phyloP scores from a whole-genome alignment of 1,140 invertebrate species.

The Tetramorium parvispinum region DNA sequence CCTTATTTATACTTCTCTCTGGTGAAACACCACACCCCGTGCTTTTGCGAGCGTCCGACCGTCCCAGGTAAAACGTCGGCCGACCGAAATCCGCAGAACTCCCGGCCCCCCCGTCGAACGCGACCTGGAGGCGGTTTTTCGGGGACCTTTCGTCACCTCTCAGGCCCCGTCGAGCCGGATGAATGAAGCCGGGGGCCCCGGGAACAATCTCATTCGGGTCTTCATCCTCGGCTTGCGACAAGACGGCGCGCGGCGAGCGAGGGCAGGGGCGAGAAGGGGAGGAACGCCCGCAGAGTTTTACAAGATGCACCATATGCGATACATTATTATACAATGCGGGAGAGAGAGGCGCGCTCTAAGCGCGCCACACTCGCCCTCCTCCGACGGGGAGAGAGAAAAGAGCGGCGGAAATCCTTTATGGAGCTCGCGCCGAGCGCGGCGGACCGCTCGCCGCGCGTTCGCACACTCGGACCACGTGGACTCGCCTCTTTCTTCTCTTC shows the following conservation, averaged over 20 bases:
- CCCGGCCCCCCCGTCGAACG: conserved; percentile 49
- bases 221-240: conserved; percentile 62
- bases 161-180: conserved; percentile 45
- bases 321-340: conserved; percentile 84
- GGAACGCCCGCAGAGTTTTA: conserved; percentile 84
- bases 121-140: conserved; percentile 63
- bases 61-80: conserved; percentile 20
- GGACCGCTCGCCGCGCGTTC: conserved; percentile 84
- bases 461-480: conserved; percentile 82
- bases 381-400: conserved; percentile 69
- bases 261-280: conserved; percentile 19
- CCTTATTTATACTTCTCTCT: conserved; percentile 43
- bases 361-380: conserved; percentile 35
- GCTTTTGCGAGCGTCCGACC: neutral
- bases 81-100: conserved; percentile 61
- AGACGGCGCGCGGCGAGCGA: conserved; percentile 52
- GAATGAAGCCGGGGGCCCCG: conserved; percentile 77
- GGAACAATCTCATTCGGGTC: conserved; percentile 83
- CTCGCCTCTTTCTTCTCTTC: conserved; percentile 50
- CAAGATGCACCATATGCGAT: conserved; percentile 85
- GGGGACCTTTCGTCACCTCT: conserved; percentile 50
- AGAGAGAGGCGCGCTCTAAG: conserved; percentile 74
- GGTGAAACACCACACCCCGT: conserved; percentile 46
- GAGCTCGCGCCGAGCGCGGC: conserved; percentile 56
- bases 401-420: conserved; percentile 84